These are phyloP conservation scores for Rhyacophila evoluta DNA, from an alignment of 2,888 invertebrate genomes.

Conservation along the genomic window DNA sequence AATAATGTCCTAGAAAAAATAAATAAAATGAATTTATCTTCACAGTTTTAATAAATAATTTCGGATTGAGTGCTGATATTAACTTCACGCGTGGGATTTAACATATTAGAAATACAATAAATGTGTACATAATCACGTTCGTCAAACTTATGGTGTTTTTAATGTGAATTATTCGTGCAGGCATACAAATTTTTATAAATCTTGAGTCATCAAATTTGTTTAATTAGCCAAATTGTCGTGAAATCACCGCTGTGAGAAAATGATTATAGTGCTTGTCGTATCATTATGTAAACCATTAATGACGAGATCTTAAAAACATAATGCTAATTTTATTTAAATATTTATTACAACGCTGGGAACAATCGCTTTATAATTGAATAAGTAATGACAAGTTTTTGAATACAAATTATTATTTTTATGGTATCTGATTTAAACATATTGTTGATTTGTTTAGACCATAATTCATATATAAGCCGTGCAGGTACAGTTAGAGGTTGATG, in stretches of 20 bases:
- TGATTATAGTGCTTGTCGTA: background rate
- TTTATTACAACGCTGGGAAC: background rate
- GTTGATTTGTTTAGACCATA: too few species aligned
- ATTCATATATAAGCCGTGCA: too few species aligned
- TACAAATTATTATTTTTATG: too few species aligned
- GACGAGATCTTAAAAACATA: background rate
- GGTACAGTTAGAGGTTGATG: too few species aligned
- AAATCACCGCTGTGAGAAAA: background rate
- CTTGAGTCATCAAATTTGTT: background rate
- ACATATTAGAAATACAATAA: background rate
- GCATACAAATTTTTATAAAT: background rate
- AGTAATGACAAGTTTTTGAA: background rate
- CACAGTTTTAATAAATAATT: background rate
- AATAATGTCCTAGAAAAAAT: too few species aligned
- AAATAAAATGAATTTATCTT: background rate
- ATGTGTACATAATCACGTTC: background rate
- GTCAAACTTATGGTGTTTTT: background rate
- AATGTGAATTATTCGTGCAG: background rate
- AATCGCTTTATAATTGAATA: constrained; percentile 11
- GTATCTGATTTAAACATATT: too few species aligned
- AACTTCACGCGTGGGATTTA: background rate
- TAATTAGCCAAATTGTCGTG: background rate
- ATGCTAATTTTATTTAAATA: constrained; percentile 9
- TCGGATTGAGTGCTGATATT: background rate
- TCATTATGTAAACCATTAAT: background rate